Percentiles rank a stretch among this genome's conserved stretches.
phyloP scores from a whole-genome alignment of 2,888 invertebrate genomes.

The Watsonalla cultraria region DNA sequence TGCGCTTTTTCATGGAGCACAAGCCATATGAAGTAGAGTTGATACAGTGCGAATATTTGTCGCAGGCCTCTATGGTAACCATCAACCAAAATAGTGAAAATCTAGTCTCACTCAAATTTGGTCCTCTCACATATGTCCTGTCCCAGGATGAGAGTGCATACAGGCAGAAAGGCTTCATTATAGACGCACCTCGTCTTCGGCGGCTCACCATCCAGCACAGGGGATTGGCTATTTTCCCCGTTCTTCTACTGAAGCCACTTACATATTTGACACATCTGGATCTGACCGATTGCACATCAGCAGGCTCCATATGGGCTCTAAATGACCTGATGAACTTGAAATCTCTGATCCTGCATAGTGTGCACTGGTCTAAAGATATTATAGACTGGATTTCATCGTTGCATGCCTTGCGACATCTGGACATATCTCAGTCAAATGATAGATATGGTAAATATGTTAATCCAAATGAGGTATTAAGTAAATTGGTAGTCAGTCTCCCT shows the following conservation, averaged over 20 bases:
- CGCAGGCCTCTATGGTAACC: conserved; percentile 80
- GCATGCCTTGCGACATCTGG: conserved; percentile 83
- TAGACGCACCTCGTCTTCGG: conserved; percentile 79
- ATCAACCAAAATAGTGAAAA: conserved; percentile 85
- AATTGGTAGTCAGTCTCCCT: conserved; percentile 86
- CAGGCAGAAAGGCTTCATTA: conserved; percentile 69
- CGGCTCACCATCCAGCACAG: conserved; percentile 79
- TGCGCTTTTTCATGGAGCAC: conserved; percentile 85
- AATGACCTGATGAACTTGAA: conserved; percentile 82
- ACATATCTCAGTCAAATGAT: conserved; percentile 88
- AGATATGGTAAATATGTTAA: conserved; percentile 86
- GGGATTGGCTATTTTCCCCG: conserved; percentile 62
- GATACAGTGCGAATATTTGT: conserved; percentile 84
- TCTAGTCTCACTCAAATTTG: conserved; percentile 84
- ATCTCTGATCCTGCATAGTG: conserved; percentile 89
- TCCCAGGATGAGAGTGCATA: conserved; percentile 66
- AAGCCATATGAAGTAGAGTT: conserved; percentile 86
- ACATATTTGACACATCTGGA: conserved; percentile 83
- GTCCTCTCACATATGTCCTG: conserved; percentile 81
- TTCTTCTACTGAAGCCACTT: conserved; percentile 79
- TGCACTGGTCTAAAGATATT: conserved; percentile 81
- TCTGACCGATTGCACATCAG: conserved; percentile 81
- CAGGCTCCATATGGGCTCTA: conserved; percentile 83
- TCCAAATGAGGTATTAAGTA: conserved; percentile 85
- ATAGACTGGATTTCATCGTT: conserved; percentile 80